These are phyloP conservation scores for Corynorhinus townsendii DNA, from an alignment of 2,113 vertebrate species.

Conservation along the genomic window DNA sequence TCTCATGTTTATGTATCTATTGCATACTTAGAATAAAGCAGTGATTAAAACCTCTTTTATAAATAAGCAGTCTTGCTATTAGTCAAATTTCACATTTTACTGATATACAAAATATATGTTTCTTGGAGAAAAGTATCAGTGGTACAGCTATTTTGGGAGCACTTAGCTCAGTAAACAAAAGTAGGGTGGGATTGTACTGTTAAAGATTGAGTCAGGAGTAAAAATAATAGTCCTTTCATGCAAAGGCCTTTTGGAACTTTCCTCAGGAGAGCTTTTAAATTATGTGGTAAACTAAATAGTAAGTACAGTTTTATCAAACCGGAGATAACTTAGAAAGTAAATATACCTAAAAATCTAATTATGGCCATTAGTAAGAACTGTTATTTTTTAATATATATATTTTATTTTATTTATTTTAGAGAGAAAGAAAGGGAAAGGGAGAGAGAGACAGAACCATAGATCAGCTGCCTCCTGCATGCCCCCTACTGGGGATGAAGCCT, in stretches of 20 bases:
- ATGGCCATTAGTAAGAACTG: background rate
- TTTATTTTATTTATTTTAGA: too few species aligned
- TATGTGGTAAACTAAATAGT: background rate
- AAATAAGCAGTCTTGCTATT: slow-evolving; percentile 71
- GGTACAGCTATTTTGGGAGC: slow-evolving; percentile 43
- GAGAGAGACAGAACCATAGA: too few species aligned
- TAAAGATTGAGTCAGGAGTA: background rate
- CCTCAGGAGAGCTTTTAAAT: background rate
- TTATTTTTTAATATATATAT: background rate
- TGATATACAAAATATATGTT: slow-evolving; percentile 41
- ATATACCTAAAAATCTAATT: background rate
- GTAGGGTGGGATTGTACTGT: background rate
- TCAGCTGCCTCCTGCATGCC: too few species aligned
- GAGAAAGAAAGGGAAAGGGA: too few species aligned
- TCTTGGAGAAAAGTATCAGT: slow-evolving; percentile 28
- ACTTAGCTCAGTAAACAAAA: slow-evolving; percentile 1
- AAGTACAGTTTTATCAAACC: slow-evolving; percentile 30
- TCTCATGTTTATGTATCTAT: slow-evolving; percentile 60
- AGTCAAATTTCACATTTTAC: slow-evolving; percentile 55
- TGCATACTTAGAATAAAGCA: slow-evolving; percentile 55
- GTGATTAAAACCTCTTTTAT: slow-evolving; percentile 32
- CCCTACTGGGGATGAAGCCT: too few species aligned
- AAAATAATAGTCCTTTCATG: slow-evolving; percentile 48
- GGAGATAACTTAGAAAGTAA: slow-evolving; percentile 18
- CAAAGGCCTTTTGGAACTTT: background rate